Evolutionary conservation across 2,888 invertebrate species (phyloP), one percentile per base, ranked within the genome.

Genomic region (Chouioia cunea): DNA sequence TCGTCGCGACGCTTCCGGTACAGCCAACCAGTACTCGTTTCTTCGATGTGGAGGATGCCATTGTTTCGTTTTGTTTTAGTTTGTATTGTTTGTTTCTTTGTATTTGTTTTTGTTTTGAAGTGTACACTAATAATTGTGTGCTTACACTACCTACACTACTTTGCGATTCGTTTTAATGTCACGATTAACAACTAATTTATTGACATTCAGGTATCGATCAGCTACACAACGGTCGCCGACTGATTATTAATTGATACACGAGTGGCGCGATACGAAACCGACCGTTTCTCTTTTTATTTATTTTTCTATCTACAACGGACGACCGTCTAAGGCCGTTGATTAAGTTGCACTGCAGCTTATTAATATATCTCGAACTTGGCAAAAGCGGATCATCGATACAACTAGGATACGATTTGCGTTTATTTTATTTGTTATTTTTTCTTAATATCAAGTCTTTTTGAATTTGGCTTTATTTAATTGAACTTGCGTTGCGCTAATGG

Each of bases 1-100:
- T 91, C 16, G 97, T 91, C 57, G 99, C 99, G 14, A 99, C 98
- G 86, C 98, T 99, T 60, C 98, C 99, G 2, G 97, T 97, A 77
- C 95, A 94, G 52, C 93, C 96, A 75, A 99, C 86, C 65, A 99
- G 86, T 75, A 98, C 83, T 83, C 93, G 88, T 80, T 87, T 88
- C 70, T 80, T 66, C 62, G 62, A 44, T 22, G 16, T 16, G n/a
- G 48, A 52, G 16, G 46, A 60, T 54, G 63, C 65, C 27, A 36
- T 18, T 36, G 43, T 43, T 43, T 14, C 23, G 54, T 20, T 12
- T 6, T n/a, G 48, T 53, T 20, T 10, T 22, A 12, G 16, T 22
- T n/a, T n/a, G 23, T 27, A 16, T n/a, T 54, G 22, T 14, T 54
- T 27, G 27, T 27, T 22, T 54, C 22, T 23, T 22, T n/a, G n/a